Evolutionary conservation across 2,113 vertebrate genomes (phyloP), one percentile per base, ranked within the genome.

Genomic region (Hippocampus abdominalis): DNA sequence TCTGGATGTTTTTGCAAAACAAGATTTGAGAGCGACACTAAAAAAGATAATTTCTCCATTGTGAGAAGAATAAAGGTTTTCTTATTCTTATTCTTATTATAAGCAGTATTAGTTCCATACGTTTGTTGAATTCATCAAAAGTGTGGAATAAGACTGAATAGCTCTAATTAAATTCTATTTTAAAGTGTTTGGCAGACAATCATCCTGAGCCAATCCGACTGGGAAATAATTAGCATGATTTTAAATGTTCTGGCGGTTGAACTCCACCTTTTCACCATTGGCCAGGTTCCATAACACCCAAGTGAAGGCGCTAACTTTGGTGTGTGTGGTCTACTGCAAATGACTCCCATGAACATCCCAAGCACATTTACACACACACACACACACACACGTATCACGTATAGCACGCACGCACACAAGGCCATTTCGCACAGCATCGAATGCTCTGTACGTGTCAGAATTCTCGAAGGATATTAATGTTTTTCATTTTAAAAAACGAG

Each of bases 281-380:
- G 25, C 64, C 64, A 62, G 36, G 64, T 54, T 53, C 64, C 49
- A 59, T 74, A 64, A 61, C 71, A 64, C 71, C 76, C 64, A 84
- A 66, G 71, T 78, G 1, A 20, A 83, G 76, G 84, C 77, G 73
- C 60, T 85, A 72, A 77, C 77, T 81, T 64, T 79, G 79, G 79
- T 78, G 76, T 71, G 80, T 86, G 84, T 85, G 80, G 86, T 89
- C 87, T 75, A 74, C 73, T 70, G 70, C 74, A 69, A 32, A 84
- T 29, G 25, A 16, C 25, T 29, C 25, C 82, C 46, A 9, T 84
- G 29, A 36, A 29, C 75, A 76, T 57, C 61, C 1, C 74, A 60
- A 10, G 29, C 66, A 48, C 81, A 69, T 29, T 29, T 29, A n/a
- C n/a, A n/a, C n/a, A n/a, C n/a, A n/a, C n/a, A n/a, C n/a, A 29